Evolutionary conservation across 2,797 vertebrate species (phyloP).

Genomic region (Cossypha polioptera): DNA sequence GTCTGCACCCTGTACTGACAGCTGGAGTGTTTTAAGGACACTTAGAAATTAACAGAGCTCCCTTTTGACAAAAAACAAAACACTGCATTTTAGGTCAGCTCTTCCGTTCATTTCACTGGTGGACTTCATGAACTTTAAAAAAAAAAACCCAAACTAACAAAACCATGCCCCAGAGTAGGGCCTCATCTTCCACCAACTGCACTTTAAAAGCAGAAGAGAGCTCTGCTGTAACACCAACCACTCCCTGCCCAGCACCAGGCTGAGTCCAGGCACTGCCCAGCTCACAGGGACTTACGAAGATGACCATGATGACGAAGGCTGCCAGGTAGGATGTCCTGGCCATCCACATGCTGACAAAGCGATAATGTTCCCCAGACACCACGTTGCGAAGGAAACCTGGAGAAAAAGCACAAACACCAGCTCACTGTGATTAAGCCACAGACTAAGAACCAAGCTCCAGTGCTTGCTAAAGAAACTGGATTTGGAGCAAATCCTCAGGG

Average conservation of each 20-base stretch:
- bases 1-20: neutral
- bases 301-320: slow-evolving; percentile 98
- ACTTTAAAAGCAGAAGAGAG: neutral
- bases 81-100: neutral
- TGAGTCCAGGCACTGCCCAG: neutral
- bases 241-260: accelerated
- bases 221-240: neutral
- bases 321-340: slow-evolving; percentile 94
- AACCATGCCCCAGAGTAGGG: neutral
- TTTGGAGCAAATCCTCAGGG: neutral
- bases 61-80: neutral
- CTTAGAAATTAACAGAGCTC: neutral
- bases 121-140: neutral
- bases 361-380: slow-evolving; percentile 96
- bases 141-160: neutral
- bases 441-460: neutral
- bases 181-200: neutral
- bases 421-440: neutral
- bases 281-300: slow-evolving; percentile 85
- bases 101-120: neutral
- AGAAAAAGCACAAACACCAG: neutral
- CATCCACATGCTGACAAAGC: slow-evolving; percentile 99
- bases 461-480: neutral
- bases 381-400: slow-evolving; percentile 95
- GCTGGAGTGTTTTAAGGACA: neutral